A percentile compares a stretch with the other conserved stretches of the same genome.
Evolutionary conservation across 2,113 vertebrate species (phyloP).

Genomic region (Motacilla tschutschensis): DNA sequence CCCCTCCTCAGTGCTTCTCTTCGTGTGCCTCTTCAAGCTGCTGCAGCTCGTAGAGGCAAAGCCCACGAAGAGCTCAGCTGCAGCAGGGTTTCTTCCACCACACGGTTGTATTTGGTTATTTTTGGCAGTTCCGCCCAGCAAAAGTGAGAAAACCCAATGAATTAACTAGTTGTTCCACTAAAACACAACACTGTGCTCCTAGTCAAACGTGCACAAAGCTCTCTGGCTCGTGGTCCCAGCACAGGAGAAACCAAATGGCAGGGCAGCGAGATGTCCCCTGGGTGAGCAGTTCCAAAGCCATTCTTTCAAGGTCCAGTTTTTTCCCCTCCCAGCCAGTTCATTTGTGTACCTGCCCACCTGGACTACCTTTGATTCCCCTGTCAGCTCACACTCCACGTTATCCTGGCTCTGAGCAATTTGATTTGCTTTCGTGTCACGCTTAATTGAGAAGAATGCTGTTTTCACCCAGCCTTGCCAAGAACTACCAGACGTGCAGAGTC

Average conservation of each 20-base stretch:
- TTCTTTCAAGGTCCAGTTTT: background rate
- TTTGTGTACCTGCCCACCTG: background rate
- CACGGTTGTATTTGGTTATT: background rate
- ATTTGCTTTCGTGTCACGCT: background rate
- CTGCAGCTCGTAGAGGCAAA: background rate
- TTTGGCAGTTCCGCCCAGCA: background rate
- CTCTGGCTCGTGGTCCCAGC: background rate
- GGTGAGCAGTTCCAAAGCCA: background rate
- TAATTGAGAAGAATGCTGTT: background rate
- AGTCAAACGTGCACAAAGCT: background rate
- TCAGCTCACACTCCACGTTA: background rate
- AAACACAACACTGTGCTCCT: background rate
- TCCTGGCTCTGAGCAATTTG: background rate
- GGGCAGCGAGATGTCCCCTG: background rate
- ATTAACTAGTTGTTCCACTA: background rate
- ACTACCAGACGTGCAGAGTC: conserved; percentile 1
- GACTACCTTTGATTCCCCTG: background rate
- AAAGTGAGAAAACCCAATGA: accelerated
- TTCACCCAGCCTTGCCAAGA: background rate
- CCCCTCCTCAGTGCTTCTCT: background rate
- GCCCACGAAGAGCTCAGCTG: background rate
- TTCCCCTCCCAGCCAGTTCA: background rate
- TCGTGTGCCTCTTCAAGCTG: background rate
- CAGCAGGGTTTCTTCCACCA: background rate
- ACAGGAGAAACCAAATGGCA: background rate